Conservation (phyloP, 2,888 invertebrate genomes). For the Geophilus truncorum region DNA sequence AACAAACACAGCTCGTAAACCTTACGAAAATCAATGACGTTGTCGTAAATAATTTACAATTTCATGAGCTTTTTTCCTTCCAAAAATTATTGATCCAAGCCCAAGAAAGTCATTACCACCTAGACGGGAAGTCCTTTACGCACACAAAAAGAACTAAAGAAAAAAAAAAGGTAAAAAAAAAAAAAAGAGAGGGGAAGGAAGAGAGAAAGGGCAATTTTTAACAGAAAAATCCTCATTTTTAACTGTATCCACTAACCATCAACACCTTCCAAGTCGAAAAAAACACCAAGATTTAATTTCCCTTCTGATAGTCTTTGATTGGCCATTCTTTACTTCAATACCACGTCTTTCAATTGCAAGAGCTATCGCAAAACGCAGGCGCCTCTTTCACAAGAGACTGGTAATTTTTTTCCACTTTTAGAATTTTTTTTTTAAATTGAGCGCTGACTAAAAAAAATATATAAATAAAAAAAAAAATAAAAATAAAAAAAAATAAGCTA, state of each 20-base stretch:
- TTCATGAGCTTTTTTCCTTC: neutral
- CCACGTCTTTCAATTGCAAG: neutral
- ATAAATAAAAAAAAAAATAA: neutral
- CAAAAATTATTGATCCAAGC: neutral
- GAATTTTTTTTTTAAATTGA: neutral
- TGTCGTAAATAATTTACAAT: slow-evolving; percentile 6
- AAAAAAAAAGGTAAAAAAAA: neutral
- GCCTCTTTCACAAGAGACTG: neutral
- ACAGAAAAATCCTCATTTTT: neutral
- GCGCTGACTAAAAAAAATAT: too few species aligned
- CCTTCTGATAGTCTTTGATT: slow-evolving; percentile 7
- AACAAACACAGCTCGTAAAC: neutral
- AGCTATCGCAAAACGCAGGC: slow-evolving; percentile 12
- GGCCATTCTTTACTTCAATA: slow-evolving; percentile 19
- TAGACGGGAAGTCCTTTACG: neutral
- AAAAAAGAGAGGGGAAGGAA: too few species aligned
- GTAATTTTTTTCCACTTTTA: neutral
- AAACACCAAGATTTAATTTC: neutral
- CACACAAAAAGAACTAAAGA: neutral
- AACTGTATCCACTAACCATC: slow-evolving; percentile 17
- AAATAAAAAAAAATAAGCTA: neutral
- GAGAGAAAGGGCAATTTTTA: too few species aligned
- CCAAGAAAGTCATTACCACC: neutral
- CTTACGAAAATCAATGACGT: neutral
- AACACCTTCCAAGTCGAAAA: neutral